These are phyloP conservation scores for Barypeithes pellucidus DNA, from an alignment of 2,888 invertebrate species.

Conservation along the genomic window DNA sequence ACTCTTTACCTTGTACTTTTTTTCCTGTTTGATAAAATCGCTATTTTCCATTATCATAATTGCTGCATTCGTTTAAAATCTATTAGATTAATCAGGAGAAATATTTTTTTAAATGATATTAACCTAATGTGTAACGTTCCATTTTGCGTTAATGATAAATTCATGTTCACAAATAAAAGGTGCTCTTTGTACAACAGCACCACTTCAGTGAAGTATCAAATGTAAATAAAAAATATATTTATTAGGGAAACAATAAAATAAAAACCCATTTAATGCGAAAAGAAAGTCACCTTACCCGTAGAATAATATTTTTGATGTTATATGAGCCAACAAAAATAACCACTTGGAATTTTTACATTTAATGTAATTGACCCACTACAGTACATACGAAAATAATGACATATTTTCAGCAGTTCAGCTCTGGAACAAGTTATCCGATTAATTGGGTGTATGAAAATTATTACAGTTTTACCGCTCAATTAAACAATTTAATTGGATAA, in stretches of 20 bases:
- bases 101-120: neutral
- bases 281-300: too few relatives aligned
- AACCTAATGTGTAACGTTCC: neutral
- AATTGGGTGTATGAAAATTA: conserved; percentile 11
- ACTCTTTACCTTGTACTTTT: too few relatives aligned
- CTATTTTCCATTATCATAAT: too few relatives aligned
- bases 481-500: conserved; percentile 4
- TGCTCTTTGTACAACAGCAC: neutral
- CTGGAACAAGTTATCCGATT: neutral
- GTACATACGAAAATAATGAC: neutral
- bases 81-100: too few relatives aligned
- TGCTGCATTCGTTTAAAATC: too few relatives aligned
- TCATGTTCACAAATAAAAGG: neutral
- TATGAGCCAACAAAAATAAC: too few relatives aligned
- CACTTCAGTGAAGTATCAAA: neutral
- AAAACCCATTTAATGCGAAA: too few relatives aligned
- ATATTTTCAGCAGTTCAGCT: conserved; percentile 2
- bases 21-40: too few relatives aligned
- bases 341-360: too few relatives aligned
- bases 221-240: neutral
- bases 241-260: neutral
- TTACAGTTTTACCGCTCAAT: conserved; percentile 6
- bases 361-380: neutral
- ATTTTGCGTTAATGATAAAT: neutral
- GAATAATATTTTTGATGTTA: too few relatives aligned